Conservation (phyloP, 2,113 vertebrate species). For the Vombatus ursinus region DNA sequence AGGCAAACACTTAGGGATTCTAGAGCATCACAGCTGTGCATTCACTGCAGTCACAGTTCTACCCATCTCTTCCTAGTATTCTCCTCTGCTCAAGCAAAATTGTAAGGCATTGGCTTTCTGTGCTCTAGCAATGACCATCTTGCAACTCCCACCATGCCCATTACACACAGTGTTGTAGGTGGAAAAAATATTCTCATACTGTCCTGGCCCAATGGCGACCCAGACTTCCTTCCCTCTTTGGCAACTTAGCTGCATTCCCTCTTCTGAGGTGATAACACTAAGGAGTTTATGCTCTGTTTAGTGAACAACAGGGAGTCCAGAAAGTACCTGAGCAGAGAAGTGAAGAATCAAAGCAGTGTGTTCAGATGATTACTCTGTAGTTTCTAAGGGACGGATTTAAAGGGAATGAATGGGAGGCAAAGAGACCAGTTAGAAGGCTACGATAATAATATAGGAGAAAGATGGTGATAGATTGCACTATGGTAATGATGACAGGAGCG, state of each 20-base stretch:
- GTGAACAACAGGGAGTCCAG: background rate
- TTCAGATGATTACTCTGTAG: background rate
- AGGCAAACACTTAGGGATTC: background rate
- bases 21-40: background rate
- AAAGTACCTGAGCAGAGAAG: background rate
- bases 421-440: background rate
- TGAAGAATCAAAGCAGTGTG: background rate
- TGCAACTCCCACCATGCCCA: background rate
- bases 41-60: background rate
- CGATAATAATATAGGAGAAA: background rate
- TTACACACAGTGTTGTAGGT: background rate
- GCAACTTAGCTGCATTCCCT: background rate
- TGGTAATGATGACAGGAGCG: background rate
- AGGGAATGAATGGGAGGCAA: background rate
- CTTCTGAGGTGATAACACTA: background rate
- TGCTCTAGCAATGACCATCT: background rate
- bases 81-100: background rate
- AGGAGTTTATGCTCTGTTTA: background rate
- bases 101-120: no score
- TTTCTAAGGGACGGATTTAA: background rate
- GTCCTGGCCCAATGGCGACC: background rate
- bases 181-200: background rate
- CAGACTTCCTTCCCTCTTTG: background rate
- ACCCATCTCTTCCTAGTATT: background rate
- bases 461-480: background rate